Conservation (phyloP, 2,113 vertebrate genomes). For the Calidris pygmaea region DNA sequence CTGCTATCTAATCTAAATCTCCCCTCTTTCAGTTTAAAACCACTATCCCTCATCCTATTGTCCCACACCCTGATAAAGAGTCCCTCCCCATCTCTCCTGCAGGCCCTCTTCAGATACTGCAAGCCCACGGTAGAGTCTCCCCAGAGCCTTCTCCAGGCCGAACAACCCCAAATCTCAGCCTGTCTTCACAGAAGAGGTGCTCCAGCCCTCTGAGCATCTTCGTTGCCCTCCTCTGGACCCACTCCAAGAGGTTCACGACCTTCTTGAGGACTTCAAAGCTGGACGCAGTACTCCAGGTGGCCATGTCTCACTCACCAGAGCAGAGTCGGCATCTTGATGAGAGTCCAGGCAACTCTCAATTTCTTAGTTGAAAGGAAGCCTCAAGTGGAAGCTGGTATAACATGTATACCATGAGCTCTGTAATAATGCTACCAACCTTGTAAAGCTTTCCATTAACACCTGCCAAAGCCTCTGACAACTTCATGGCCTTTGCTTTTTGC, state of each 20-base stretch:
- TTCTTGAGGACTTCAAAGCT: not conserved
- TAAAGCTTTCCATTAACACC: not conserved
- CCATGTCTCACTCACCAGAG: not conserved
- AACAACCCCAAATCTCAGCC: too few relatives aligned
- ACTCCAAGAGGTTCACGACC: not conserved
- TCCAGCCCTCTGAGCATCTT: not conserved
- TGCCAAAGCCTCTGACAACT: not conserved
- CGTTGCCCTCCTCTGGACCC: not conserved
- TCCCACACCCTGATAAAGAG: not conserved
- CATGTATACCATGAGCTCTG: rapidly evolving
- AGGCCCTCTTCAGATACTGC: not conserved
- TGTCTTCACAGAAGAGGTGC: too few relatives aligned
- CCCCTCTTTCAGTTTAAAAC: not conserved
- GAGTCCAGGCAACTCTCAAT: rapidly evolving
- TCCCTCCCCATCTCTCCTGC: not conserved
- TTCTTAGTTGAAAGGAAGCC: not conserved
- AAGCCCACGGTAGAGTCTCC: not conserved
- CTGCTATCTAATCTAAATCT: not conserved
- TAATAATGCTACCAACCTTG: too few relatives aligned
- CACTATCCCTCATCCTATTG: not conserved
- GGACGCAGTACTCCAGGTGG: not conserved
- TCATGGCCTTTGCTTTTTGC: not conserved
- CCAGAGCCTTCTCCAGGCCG: too few relatives aligned
- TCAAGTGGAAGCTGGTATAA: not conserved
- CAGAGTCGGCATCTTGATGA: not conserved